These are phyloP conservation scores for Schizopygopsis malacanthus DNA, from an alignment of 2,797 vertebrate species.

Conservation along the genomic window DNA sequence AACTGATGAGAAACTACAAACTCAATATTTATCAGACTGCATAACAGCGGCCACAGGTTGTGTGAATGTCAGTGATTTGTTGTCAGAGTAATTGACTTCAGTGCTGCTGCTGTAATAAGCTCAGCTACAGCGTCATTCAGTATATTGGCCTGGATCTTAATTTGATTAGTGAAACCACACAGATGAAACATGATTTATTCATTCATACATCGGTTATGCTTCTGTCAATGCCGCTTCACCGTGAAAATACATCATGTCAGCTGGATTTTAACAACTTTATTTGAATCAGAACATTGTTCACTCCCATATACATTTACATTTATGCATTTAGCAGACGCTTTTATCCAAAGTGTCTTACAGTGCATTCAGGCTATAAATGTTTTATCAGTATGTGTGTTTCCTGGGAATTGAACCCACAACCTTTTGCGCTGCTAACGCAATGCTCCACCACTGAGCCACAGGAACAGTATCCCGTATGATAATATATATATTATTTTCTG, in stretches of 20 bases:
- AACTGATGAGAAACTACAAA: neutral
- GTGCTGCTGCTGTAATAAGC: conserved; percentile 24
- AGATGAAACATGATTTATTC: conserved; percentile 41
- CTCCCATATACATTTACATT: neutral
- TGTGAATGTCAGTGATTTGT: conserved; percentile 34
- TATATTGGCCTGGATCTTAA: conserved; percentile 20
- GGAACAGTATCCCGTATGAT: neutral
- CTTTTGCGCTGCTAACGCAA: too few species aligned
- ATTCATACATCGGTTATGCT: conserved; percentile 8
- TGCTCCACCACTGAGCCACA: too few species aligned
- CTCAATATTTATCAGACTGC: conserved; percentile 19
- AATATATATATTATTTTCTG: neutral
- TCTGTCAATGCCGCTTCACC: neutral
- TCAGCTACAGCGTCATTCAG: conserved; percentile 26
- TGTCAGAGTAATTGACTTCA: conserved; percentile 43
- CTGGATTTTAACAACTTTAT: neutral
- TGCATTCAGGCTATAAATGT: too few species aligned
- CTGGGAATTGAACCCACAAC: too few species aligned
- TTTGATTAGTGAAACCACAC: conserved; percentile 42
- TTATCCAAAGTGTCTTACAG: too few species aligned
- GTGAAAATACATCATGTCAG: neutral
- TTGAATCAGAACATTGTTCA: neutral
- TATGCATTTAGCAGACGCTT: too few species aligned
- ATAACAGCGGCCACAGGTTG: conserved; percentile 1
- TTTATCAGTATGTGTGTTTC: too few species aligned